Evolutionary conservation across 37 sponge, comb jelly and placozoan species (phyloP).

Genomic region (Beroe forskalii): DNA sequence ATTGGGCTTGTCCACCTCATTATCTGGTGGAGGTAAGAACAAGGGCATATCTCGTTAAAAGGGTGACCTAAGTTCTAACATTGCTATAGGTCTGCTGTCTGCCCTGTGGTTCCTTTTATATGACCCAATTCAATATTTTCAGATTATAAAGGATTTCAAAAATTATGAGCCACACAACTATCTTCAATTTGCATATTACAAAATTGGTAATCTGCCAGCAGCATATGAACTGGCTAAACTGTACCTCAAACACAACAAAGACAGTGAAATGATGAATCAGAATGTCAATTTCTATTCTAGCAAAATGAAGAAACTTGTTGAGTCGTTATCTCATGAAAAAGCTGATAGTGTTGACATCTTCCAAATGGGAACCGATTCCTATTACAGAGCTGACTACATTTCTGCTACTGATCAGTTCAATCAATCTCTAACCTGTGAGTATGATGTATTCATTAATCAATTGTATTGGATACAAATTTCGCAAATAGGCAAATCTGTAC

Average conservation of each 20-base stretch:
- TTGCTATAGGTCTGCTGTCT: too few species aligned
- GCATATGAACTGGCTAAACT: conserved; percentile 3
- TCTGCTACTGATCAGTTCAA: not conserved
- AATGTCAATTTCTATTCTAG: conserved; percentile 11
- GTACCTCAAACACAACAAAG: not conserved
- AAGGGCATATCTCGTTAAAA: too few species aligned
- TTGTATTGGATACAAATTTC: too few species aligned
- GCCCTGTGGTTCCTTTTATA: too few species aligned
- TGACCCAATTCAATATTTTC: not conserved
- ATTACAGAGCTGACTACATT: not conserved
- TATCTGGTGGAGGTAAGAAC: too few species aligned
- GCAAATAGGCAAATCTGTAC: too few species aligned
- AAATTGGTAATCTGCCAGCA: not conserved
- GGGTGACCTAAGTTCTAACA: too few species aligned
- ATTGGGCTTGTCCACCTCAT: too few species aligned
- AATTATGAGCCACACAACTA: not conserved
- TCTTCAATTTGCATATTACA: conserved; percentile 32
- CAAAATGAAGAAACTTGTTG: not conserved
- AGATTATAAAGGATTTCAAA: conserved; percentile 57
- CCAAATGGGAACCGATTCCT: not conserved
- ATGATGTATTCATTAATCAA: too few species aligned
- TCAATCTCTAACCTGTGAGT: not conserved
- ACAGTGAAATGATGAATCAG: conserved; percentile 3
- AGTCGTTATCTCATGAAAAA: not conserved
- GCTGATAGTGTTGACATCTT: conserved; percentile 13